phyloP scores from a whole-genome alignment of 2,888 invertebrate species.

The Platypus cylindrus region DNA sequence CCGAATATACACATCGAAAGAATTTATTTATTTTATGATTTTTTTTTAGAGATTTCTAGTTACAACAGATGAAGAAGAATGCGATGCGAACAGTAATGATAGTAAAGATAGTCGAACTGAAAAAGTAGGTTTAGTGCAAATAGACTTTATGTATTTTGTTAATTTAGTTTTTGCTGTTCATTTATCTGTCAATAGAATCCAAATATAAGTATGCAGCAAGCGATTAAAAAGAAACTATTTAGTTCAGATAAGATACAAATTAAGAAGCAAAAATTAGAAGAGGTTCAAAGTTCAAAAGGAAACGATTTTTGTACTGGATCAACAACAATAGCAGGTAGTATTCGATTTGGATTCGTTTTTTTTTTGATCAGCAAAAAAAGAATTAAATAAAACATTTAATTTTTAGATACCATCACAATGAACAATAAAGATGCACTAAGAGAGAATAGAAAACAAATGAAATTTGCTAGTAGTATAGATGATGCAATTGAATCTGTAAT shows the following conservation, averaged over 20 bases:
- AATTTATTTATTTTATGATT: slow-evolving; percentile 4
- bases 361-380: neutral
- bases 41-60: slow-evolving; percentile 27
- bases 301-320: slow-evolving; percentile 28
- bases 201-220: slow-evolving; percentile 26
- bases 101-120: slow-evolving; percentile 14
- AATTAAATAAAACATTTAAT: neutral
- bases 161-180: too few relatives aligned
- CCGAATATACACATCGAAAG: too few relatives aligned
- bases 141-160: too few relatives aligned
- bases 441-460: slow-evolving; percentile 33
- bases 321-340: slow-evolving; percentile 6
- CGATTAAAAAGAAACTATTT: slow-evolving; percentile 31
- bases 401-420: neutral
- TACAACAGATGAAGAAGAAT: slow-evolving; percentile 29
- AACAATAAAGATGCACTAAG: slow-evolving; percentile 24
- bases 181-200: too few relatives aligned
- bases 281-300: slow-evolving; percentile 27
- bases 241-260: slow-evolving; percentile 28
- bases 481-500: slow-evolving; percentile 45
- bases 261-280: slow-evolving; percentile 23
- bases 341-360: neutral
- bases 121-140: too few relatives aligned
- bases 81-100: slow-evolving; percentile 21
- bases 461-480: slow-evolving; percentile 29